Conservation (phyloP, 37 sponge, comb jelly and placozoan species). For the Diacarnus erythraeanus region DNA sequence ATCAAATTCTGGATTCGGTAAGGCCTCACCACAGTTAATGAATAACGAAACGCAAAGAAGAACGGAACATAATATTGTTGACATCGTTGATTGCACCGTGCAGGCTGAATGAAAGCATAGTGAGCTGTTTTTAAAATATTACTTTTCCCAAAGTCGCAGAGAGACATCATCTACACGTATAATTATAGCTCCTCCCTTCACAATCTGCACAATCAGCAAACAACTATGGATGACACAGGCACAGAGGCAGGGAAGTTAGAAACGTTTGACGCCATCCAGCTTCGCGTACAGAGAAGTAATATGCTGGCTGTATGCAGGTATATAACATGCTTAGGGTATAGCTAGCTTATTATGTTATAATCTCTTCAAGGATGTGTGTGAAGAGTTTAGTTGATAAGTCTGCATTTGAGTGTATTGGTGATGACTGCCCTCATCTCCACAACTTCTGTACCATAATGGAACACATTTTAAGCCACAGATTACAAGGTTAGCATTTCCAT, state of each 20-base stretch:
- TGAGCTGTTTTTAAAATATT: no score
- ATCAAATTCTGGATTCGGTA: no score
- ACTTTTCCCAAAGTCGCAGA: no score
- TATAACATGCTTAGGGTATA: neutral
- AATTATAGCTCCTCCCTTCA: no score
- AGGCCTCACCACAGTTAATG: neutral
- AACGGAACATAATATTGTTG: neutral
- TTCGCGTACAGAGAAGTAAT: conserved; percentile 38
- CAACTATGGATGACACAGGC: neutral
- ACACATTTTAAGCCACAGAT: conserved; percentile 70
- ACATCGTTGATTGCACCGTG: no score
- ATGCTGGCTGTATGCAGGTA: conserved; percentile 60
- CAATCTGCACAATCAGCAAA: neutral
- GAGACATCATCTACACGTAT: no score
- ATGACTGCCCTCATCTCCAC: conserved; percentile 65
- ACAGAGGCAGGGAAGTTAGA: neutral
- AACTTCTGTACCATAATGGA: conserved; percentile 77
- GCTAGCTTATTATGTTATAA: neutral
- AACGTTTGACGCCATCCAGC: conserved; percentile 7
- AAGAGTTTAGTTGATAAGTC: conserved; percentile 82
- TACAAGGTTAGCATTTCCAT: conserved; percentile 31
- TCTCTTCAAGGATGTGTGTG: conserved; percentile 80
- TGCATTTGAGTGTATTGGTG: conserved; percentile 69
- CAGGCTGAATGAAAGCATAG: no score
- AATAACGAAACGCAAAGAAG: neutral